These are phyloP conservation scores for Pipistrellus pygmaeus DNA, from an alignment of 2,797 vertebrate genomes.

Conservation along the genomic window DNA sequence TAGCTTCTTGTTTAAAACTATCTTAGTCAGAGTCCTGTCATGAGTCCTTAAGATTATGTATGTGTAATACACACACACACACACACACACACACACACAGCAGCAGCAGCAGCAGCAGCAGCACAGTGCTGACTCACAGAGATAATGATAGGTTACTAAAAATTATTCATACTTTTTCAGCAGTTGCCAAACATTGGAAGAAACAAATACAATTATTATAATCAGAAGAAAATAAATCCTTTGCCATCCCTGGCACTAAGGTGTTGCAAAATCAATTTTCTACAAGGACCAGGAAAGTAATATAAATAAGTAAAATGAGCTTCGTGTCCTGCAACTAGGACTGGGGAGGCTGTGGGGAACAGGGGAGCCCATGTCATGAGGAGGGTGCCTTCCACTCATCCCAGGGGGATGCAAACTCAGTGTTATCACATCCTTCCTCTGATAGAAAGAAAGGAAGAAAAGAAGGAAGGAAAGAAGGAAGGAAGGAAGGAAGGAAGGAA, in stretches of 20 bases:
- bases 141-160: not conserved
- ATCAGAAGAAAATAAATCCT: not conserved
- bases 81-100: too few relatives aligned
- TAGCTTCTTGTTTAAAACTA: not conserved
- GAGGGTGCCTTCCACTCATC: not conserved
- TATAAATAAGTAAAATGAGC: not conserved
- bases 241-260: not conserved
- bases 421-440: not conserved
- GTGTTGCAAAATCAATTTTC: not conserved
- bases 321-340: not conserved
- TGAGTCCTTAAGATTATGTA: not conserved
- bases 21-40: not conserved
- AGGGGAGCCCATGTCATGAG: accelerated
- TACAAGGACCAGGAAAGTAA: not conserved
- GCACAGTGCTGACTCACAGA: not conserved
- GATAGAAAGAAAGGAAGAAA: not conserved
- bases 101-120: too few relatives aligned
- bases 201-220: conserved; percentile 21
- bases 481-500: not conserved
- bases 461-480: not conserved
- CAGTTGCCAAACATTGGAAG: not conserved
- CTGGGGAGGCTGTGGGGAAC: accelerated
- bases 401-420: too few relatives aligned
- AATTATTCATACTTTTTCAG: not conserved
- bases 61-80: not conserved